phyloP scores from a whole-genome alignment of 2,888 invertebrate genomes.

The Germaria angustata region DNA sequence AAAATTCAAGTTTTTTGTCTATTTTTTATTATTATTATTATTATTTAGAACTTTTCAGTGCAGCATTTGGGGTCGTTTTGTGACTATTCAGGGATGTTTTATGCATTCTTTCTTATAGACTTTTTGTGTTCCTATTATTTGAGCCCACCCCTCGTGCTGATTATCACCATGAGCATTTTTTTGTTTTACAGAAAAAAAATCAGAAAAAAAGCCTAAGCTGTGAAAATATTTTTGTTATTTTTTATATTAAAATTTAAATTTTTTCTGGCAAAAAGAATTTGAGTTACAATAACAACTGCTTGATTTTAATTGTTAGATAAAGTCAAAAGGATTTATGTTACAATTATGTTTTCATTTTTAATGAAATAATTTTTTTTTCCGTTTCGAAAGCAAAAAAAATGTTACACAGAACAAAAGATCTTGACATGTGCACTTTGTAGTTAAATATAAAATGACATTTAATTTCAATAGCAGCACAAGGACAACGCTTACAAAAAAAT shows the following conservation, averaged over 20 bases:
- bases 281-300: conserved; percentile 71
- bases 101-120: conserved; percentile 41
- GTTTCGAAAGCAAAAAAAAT: neutral
- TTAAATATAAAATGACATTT: conserved; percentile 32
- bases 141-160: conserved; percentile 74
- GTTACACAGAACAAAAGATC: conserved; percentile 12
- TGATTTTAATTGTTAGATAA: conserved; percentile 78
- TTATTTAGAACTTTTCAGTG: conserved; percentile 16
- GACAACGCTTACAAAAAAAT: no score
- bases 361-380: conserved; percentile 51
- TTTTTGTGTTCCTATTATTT: conserved; percentile 72
- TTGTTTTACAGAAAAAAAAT: neutral
- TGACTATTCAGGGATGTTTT: conserved; percentile 72
- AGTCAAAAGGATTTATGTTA: conserved; percentile 74
- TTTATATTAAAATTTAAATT: conserved; percentile 46
- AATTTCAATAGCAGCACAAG: neutral
- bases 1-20: conserved; percentile 67
- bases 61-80: conserved; percentile 45
- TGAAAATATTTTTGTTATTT: conserved; percentile 63
- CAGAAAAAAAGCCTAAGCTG: conserved; percentile 55
- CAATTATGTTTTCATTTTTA: conserved; percentile 60
- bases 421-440: conserved; percentile 52
- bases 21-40: conserved; percentile 19
- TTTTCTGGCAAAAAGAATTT: conserved; percentile 67
- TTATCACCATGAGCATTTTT: conserved; percentile 62